Base-by-base conservation (phyloP, 2,797 vertebrate species). In the Enteromius trimaculatus region DNA sequence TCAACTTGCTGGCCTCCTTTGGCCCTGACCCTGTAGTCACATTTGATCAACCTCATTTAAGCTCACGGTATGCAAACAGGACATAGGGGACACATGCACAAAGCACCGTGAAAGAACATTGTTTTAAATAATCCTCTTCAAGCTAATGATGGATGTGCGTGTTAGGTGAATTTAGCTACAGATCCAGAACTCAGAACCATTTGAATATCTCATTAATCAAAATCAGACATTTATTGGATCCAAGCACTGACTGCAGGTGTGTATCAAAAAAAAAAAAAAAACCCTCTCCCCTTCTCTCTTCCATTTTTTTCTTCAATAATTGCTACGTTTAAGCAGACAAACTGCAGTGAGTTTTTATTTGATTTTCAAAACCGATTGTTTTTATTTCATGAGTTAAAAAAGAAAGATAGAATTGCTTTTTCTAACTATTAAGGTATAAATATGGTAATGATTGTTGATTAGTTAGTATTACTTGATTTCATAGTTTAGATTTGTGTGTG, bases 161-260 rank as follows among this genome's bases (percentile, higher is more conserved):
- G 47, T 66, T n/a, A 29, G 26, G 29, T 82, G 62, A 49, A 65
- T 83, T 74, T 51, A 65, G n/a, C 55, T 65, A 79, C 66, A 60
- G 64, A 62, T 65, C 55, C 31, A 39, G 53, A 13, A 29, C 74
- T 71, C 19, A 17, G 34, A 71, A 70, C 53, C 23, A 78, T 49
- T 68, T 39, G 62, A 53, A 64, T 39, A 44, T 79, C 49, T 53
- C 72, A 49, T 76, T 60, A 77, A 80, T 85, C 80, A 80, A 80
- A 62, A 72, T 68, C 13, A 37, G 37, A 68, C 62, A 83, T 79
- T 51, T 64, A 80, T 82, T 80, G 42, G 58, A 51, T 66, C 37
- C 53, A 85, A 72, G 17, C 37, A 71, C 23, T 47, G 68, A 68
- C 64, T 62, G 51, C 74, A 79, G 81, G 72, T 72, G 55, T 68